Base-by-base conservation (phyloP, 2,797 vertebrate genomes). In the Lagorchestes hirsutus region DNA sequence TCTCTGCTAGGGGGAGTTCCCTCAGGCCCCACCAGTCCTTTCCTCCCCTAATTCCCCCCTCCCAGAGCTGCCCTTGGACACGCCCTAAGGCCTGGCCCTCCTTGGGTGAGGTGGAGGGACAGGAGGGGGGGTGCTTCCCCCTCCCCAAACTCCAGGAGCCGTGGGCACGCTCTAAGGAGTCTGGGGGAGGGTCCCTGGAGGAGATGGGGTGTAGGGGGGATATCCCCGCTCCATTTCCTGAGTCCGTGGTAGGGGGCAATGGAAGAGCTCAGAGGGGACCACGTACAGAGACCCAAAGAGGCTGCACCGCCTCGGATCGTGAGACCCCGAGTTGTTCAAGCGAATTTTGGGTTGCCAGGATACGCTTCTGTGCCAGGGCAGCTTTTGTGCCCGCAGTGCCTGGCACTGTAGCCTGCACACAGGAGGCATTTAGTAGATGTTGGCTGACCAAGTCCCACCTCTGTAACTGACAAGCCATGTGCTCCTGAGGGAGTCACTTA, bases 291-390 rank as follows among this genome's bases (percentile, higher is more conserved):
- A 40, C n/a, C 34, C 46, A 22, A 3, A 18, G 67, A 40, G n/a
- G 67, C 16, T 0, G 1, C 0, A 0, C 5, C 13, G 12, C 59
- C 31, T 5, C 4, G 0, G 59, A 24, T 0, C 14, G 31, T n/a
- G 67, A 74, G 9, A 14, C 24, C 24, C 3, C 3, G 2, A 62
- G 59, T 29, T 4, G 59, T 67, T 24, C 67, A 24, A 31, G 67
- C 8, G 34, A 0, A 40, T 40, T 74, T 40, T 40, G 34, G 40
- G 5, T 16, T 67, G 18, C 5, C 18, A 67, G 5, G 18, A 67
- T 14, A 14, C 31, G 22, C 16, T 22, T 40, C 10, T 40, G 18
- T 40, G 6, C 11, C 10, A 11, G 29, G 29, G 58, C 58, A 62
- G 1, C 57, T 29, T 29, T 28, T 58, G 58, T 31, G 13, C 27